These are phyloP conservation scores for Agapornis roseicollis DNA, from an alignment of 2,113 vertebrate species.

Conservation along the genomic window DNA sequence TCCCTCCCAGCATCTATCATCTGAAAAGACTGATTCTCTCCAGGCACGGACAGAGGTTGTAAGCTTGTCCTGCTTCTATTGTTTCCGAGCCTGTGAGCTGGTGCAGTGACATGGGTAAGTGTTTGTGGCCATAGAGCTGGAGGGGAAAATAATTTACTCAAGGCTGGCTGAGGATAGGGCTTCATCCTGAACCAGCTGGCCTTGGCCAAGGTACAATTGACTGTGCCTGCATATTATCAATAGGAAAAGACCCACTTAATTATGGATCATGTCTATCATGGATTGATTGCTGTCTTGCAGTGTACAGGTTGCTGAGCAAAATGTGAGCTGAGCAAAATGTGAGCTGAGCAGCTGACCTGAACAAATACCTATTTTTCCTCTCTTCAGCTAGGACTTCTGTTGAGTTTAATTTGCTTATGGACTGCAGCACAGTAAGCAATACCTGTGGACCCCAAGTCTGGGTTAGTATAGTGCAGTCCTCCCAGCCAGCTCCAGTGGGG, in stretches of 20 bases:
- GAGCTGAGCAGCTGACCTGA: background rate
- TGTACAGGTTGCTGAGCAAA: background rate
- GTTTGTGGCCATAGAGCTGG: background rate
- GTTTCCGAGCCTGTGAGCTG: background rate
- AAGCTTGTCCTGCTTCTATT: rapidly evolving
- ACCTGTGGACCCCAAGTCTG: rapidly evolving
- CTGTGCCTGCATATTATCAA: background rate
- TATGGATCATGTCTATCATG: background rate
- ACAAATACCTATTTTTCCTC: background rate
- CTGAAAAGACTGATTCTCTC: constrained; percentile 8
- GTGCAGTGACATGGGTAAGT: rapidly evolving
- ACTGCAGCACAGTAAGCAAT: background rate
- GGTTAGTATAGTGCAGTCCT: too few relatives aligned
- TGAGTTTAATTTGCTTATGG: background rate
- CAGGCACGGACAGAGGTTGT: background rate
- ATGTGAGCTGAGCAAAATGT: background rate
- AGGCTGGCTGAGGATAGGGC: background rate
- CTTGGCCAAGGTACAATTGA: background rate
- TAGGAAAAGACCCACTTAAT: background rate
- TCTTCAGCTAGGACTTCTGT: background rate
- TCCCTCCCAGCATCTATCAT: constrained; percentile 19
- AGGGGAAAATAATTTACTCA: background rate
- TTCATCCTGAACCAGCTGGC: background rate
- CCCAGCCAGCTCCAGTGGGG: rapidly evolving
- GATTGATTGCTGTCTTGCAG: background rate